Percentiles rank a stretch among this genome's conserved stretches.
phyloP scores from a whole-genome alignment of 1,140 invertebrate species.

The Heterodera schachtii region DNA sequence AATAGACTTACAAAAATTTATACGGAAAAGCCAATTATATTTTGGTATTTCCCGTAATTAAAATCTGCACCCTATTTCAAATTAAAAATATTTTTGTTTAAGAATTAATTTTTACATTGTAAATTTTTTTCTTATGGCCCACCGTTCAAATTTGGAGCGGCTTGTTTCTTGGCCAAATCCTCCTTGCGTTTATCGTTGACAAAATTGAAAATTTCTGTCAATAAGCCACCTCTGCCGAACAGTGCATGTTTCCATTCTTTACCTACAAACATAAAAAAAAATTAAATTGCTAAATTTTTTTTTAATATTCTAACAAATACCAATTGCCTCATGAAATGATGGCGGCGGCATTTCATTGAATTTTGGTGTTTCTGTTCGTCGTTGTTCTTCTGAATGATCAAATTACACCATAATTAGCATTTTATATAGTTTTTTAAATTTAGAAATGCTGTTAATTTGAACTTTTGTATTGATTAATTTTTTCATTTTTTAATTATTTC shows the following conservation, averaged over 20 bases:
- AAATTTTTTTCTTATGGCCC: slow-evolving; percentile 10
- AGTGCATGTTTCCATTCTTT: slow-evolving; percentile 52
- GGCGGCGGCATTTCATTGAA: slow-evolving; percentile 8
- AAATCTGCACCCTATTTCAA: neutral
- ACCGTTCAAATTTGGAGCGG: slow-evolving; percentile 17
- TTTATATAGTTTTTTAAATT: too few relatives aligned
- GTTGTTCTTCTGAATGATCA: neutral
- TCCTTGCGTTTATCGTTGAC: slow-evolving; percentile 60
- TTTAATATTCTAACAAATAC: neutral
- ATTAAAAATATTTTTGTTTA: neutral
- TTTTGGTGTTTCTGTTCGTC: neutral
- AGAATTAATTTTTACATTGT: too few relatives aligned
- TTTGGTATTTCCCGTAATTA: too few relatives aligned
- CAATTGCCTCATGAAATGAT: slow-evolving; percentile 12
- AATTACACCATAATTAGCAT: too few relatives aligned
- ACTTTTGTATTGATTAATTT: too few relatives aligned
- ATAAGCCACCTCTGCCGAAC: slow-evolving; percentile 56
- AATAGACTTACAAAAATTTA: slow-evolving; percentile 13
- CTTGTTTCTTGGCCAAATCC: slow-evolving; percentile 26
- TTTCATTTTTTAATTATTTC: too few relatives aligned
- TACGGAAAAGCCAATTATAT: too few relatives aligned
- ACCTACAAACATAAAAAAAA: neutral
- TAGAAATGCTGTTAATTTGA: too few relatives aligned
- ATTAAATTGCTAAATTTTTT: slow-evolving; percentile 1
- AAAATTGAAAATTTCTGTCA: slow-evolving; percentile 59